Conservation (phyloP, 2,113 vertebrate species). For the Varanus salvator region DNA sequence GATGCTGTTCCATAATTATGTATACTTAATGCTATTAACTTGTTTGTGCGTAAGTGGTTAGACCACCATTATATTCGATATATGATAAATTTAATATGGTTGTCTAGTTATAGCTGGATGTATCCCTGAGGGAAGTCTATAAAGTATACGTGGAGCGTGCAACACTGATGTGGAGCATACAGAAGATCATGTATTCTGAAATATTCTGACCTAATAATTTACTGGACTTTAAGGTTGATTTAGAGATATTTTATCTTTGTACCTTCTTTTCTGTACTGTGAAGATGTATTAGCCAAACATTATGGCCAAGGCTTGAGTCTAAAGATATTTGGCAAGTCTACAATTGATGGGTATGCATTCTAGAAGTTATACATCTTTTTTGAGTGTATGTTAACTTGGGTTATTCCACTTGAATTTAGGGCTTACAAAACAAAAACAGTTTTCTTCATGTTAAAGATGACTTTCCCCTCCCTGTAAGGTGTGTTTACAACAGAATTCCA, state of each 20-base stretch:
- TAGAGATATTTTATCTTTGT: not conserved
- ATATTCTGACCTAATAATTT: not conserved
- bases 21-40: not conserved
- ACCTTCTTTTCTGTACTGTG: not conserved
- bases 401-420: conserved; percentile 15
- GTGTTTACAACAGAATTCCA: not conserved
- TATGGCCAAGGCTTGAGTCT: not conserved
- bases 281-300: not conserved
- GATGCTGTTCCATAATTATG: not conserved
- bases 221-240: not conserved
- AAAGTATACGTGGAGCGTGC: not conserved
- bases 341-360: not conserved
- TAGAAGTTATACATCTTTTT: not conserved
- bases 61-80: not conserved
- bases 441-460: not conserved
- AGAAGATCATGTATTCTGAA: not conserved
- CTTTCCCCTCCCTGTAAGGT: not conserved
- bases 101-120: not conserved
- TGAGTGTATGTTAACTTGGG: not conserved
- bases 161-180: not conserved
- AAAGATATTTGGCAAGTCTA: not conserved
- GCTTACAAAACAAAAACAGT: not conserved
- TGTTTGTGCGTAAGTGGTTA: not conserved
- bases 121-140: not conserved
- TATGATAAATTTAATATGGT: not conserved